Evolutionary conservation across 2,797 vertebrate genomes (phyloP).

Genomic region (Sebastes diploproa): DNA sequence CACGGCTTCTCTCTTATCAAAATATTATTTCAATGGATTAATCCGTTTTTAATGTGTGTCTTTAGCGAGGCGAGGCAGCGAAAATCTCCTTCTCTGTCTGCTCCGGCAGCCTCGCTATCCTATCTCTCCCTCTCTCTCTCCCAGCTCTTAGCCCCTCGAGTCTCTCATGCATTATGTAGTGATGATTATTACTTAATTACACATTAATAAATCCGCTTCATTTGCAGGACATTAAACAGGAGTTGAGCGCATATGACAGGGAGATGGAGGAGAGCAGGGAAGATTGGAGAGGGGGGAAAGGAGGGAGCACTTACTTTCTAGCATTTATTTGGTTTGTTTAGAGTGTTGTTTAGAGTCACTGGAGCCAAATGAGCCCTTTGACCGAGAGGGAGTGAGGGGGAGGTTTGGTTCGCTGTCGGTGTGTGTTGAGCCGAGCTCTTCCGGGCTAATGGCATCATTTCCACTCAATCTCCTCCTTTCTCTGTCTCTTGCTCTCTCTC

Average conservation of each 20-base stretch:
- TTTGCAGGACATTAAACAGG: slow-evolving; percentile 88
- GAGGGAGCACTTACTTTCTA: slow-evolving; percentile 60
- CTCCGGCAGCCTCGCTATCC: slow-evolving; percentile 62
- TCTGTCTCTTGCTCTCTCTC: neutral
- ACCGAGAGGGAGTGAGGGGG: slow-evolving; percentile 22
- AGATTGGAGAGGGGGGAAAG: slow-evolving; percentile 5
- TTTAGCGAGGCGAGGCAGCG: slow-evolving; percentile 76
- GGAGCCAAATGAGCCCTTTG: slow-evolving; percentile 66
- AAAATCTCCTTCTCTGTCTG: slow-evolving; percentile 72
- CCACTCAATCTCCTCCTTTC: slow-evolving; percentile 39
- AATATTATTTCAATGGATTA: slow-evolving; percentile 87
- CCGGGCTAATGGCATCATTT: slow-evolving; percentile 66
- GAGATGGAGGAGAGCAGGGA: slow-evolving; percentile 60
- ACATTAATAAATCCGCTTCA: slow-evolving; percentile 89
- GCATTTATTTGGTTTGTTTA: slow-evolving; percentile 64
- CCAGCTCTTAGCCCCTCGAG: slow-evolving; percentile 79
- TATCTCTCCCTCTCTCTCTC: slow-evolving; percentile 62
- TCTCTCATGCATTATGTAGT: slow-evolving; percentile 88
- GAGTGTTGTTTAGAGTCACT: slow-evolving; percentile 67
- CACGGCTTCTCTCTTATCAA: slow-evolving; percentile 79
- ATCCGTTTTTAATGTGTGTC: slow-evolving; percentile 86
- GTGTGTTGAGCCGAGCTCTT: slow-evolving; percentile 40
- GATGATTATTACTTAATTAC: slow-evolving; percentile 91
- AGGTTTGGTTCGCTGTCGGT: slow-evolving; percentile 11
- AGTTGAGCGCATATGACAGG: slow-evolving; percentile 82